Base-by-base conservation (phyloP, 2,888 invertebrate genomes). In the Drosophila gaucha region DNA sequence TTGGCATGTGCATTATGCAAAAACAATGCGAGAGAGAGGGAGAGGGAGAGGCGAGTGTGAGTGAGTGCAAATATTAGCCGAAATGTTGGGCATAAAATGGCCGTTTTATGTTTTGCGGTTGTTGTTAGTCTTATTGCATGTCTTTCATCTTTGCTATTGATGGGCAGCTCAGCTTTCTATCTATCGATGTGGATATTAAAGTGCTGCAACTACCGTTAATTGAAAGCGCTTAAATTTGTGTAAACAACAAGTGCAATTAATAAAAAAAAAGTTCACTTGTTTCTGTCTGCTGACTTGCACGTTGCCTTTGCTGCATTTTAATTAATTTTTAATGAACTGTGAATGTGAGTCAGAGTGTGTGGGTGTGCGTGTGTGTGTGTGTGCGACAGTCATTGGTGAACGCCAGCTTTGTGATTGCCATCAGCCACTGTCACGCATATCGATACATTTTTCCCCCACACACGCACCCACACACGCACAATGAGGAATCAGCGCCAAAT, bases 271-370 rank as follows among this genome's bases (percentile, higher is more conserved):
- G 30, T 30, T 20, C 9, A 38, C 20, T 43, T 26, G 22, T 26
- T 28, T 46, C 6, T 18, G n/a, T n/a, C 36, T 18, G 30, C 49
- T 30, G 39, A 63, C 50, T 43, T 28, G 39, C 58, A 50, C 31
- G 63, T 20, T 30, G 50, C 50, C 69, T 64, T 75, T 80, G 62
- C 64, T 73, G 71, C 67, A 76, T 70, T 86, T 83, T 83, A 83
- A 83, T 83, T 86, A 86, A 86, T 80, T 86, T 86, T 86, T 86
- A 84, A 83, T 83, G 69, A 74, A 83, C 63, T 86, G 57, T 58
- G 49, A 62, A 56, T 44, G 60, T 30, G 43, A 31, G 44, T 28
- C 35, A 30, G 54, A 12, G 20, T 12, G 41, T 28, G 44, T 41
- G 28, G 30, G 31, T 44, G 44, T 52, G 14, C 46, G 36, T 46